Base-by-base conservation (phyloP, 2,797 vertebrate genomes). In the Liparis tanakae region DNA sequence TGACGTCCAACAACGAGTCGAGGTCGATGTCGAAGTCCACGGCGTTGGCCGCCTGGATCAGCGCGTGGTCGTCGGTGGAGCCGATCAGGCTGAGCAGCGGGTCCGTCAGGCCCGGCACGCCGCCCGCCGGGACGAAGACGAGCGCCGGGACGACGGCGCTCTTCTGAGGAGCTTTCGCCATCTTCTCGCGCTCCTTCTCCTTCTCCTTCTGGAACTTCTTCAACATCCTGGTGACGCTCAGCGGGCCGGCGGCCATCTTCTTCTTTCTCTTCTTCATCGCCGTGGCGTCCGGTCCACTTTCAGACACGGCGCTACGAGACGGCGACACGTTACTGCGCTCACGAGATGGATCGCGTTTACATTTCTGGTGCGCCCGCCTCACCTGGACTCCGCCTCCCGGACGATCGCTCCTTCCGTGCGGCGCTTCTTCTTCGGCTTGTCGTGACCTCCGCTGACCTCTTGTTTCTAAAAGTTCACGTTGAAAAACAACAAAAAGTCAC, bases 161-260 rank as follows among this genome's bases (percentile, higher is more conserved):
- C 54, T 1, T 74, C 39, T 5, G 78, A 25, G n/a, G 66, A 0
- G 62, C 50, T 18, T 34, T 62, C 33, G 76, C 63, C 58, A 65
- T 55, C 78, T 86, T 85, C 75, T 83, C 68, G 17, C 68, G 84
- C 15, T 90, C 83, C 51, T 62, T 88, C 25, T 96, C 95, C 57
- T 98, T 99, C 87, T 97, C 96, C 54, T 94, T 96, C 72, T 97
- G 95, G 76, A 99, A 98, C 77, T 96, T 97, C 75, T 94, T 97
- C 76, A 99, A 77, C 96, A 98, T 97, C 81, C 96, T 97, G 80
- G 96, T 96, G 74, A 98, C 95, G 0, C 94, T 96, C 53, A 97
- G 57, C 1, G 91, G 77, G 9, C 93, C 90, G 0, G 88, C 90
- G 4, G 88, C 82, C 78, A 93, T 96, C 74, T 95, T 97, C 83